Conservation (phyloP, 2,888 invertebrate species). For the Drosophila tanythrix region DNA sequence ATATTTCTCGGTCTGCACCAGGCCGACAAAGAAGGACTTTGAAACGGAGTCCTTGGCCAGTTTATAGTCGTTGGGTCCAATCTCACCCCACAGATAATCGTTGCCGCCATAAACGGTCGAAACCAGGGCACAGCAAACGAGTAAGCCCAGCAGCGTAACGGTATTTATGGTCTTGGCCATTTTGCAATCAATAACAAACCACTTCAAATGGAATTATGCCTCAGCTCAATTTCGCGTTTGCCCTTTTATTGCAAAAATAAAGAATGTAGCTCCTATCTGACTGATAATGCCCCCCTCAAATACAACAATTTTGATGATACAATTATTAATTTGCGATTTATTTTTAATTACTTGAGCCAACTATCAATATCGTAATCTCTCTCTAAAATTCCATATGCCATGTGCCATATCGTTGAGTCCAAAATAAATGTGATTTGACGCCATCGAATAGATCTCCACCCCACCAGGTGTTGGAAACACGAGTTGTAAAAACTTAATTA, state of each 20-base stretch:
- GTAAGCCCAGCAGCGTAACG: slow-evolving; percentile 25
- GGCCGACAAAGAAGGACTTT: slow-evolving; percentile 68
- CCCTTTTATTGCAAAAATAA: slow-evolving; percentile 40
- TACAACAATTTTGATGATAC: not conserved
- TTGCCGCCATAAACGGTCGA: slow-evolving; percentile 56
- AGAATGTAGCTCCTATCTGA: slow-evolving; percentile 5
- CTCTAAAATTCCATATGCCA: slow-evolving; percentile 8
- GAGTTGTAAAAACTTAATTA: slow-evolving; percentile 38
- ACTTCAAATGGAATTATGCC: slow-evolving; percentile 20
- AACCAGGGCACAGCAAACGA: slow-evolving; percentile 43
- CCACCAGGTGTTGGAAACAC: not conserved
- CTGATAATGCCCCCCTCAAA: slow-evolving; percentile 34
- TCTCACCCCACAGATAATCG: slow-evolving; percentile 76
- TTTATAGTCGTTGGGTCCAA: slow-evolving; percentile 63
- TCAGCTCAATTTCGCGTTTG: slow-evolving; percentile 6
- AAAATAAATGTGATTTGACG: not conserved
- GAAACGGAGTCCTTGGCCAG: slow-evolving; percentile 72
- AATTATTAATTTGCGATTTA: slow-evolving; percentile 1
- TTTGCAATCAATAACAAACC: slow-evolving; percentile 10
- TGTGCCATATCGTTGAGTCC: slow-evolving; percentile 6
- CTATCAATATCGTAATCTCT: slow-evolving; percentile 32
- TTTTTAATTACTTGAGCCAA: slow-evolving; percentile 45
- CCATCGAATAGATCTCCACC: not conserved
- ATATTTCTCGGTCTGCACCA: slow-evolving; percentile 60
- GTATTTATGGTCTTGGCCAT: slow-evolving; percentile 32